phyloP scores from a whole-genome alignment of 1,140 invertebrate genomes.

The Ceratina japonica region DNA sequence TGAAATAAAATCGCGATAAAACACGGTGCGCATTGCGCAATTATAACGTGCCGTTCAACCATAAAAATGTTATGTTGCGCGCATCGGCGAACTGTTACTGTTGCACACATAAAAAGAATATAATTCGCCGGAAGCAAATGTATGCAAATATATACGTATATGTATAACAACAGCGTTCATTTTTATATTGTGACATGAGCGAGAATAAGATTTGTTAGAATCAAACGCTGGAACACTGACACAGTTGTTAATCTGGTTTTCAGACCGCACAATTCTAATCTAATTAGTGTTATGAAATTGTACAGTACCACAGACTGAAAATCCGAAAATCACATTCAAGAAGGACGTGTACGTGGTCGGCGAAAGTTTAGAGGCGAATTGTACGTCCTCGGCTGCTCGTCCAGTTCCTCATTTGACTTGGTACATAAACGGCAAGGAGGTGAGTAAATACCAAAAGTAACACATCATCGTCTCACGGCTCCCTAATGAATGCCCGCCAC shows the following conservation, averaged over 20 bases:
- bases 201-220: not conserved
- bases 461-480: not conserved
- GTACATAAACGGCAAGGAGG: constrained; percentile 90
- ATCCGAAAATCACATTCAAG: constrained; percentile 86
- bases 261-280: constrained; percentile 2
- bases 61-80: constrained; percentile 3
- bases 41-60: constrained; percentile 11
- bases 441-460: constrained; percentile 71
- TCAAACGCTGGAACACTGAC: not conserved
- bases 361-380: constrained; percentile 87
- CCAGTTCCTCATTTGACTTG: constrained; percentile 90
- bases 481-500: not conserved
- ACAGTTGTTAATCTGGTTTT: not conserved
- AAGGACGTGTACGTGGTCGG: constrained; percentile 84
- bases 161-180: too few species aligned
- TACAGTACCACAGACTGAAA: constrained; percentile 84
- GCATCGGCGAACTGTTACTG: not conserved
- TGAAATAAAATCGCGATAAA: constrained; percentile 24
- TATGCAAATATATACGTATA: not conserved
- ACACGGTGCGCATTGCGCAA: constrained; percentile 28
- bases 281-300: constrained; percentile 38
- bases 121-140: not conserved
- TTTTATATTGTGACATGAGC: too few species aligned
- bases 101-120: not conserved
- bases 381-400: constrained; percentile 86